Base-by-base conservation (phyloP, 2,888 invertebrate species). In the Noctuana brunneofusca region DNA sequence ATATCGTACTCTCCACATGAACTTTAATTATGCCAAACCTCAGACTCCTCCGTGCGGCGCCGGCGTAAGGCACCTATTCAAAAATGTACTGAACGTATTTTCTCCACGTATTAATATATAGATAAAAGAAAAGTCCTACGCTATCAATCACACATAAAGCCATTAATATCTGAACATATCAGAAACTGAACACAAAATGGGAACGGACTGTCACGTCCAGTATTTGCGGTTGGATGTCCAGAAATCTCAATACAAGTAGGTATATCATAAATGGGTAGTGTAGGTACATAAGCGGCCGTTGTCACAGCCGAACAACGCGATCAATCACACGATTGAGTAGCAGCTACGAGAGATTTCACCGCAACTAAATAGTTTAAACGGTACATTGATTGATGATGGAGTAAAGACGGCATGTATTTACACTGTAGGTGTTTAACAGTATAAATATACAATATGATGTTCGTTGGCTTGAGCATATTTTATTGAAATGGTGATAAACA, bases 301-400 rank as follows among this genome's bases (percentile, higher is more conserved):
- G 60, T 54, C 60, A 60, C 54, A 54, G 54, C 48, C 60, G 43
- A 60, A 60, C 60, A 60, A 54, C 46, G 35, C 54, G 46, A 60
- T 60, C 60, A 60, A 54, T 60, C 54, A 60, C 54, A 60, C 60
- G 60, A 54, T 48, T 46, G 59, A 60, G 59, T 48, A 46, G 53
- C 41, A 60, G 54, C 53, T 41, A 30, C 59, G 59, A 53, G 53
- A 60, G 59, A 60, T 46, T 54, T 54, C 32, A 24, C 32, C 53
- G 59, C 53, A 54, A 60, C 53, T 53, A 60, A 60, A 60, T 60
- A 53, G 59, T 60, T 60, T 60, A 60, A 60, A 60, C 59, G 59
- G 32, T 54, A 54, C 59, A 54, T 46, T 60, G 59, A 60, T 60
- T 60, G 59, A 60, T 60, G 53, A 53, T 46, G 35, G 30, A 52